Evolutionary conservation across 2,888 invertebrate genomes (phyloP).

Genomic region (Heliconius cydno): DNA sequence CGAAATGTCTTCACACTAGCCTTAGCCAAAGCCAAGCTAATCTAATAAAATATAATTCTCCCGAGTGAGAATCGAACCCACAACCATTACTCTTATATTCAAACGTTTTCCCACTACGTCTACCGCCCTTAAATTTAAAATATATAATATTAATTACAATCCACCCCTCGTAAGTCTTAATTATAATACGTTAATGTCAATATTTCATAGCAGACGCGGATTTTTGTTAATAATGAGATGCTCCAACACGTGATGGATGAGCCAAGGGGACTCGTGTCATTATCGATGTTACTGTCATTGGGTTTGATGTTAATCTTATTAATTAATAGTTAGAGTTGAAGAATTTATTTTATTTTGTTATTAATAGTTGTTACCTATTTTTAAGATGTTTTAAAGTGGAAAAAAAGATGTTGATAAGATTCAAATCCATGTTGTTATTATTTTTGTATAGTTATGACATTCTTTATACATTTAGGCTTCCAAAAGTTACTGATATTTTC

Average conservation of each 20-base stretch:
- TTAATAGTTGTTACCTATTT: neutral
- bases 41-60: neutral
- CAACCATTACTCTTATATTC: neutral
- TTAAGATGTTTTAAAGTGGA: no score
- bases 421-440: no score
- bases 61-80: neutral
- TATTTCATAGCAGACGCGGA: slow-evolving; percentile 15
- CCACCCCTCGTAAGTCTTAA: neutral
- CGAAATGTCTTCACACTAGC: no score
- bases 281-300: slow-evolving; percentile 5
- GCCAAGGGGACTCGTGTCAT: slow-evolving; percentile 7
- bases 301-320: neutral
- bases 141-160: neutral
- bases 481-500: neutral
- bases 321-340: neutral
- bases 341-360: neutral
- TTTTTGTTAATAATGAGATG: slow-evolving; percentile 29
- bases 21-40: neutral
- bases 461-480: no score
- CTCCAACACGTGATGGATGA: slow-evolving; percentile 29
- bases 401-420: no score
- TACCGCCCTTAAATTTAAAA: neutral
- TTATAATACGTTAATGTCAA: slow-evolving; percentile 6
- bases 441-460: no score
- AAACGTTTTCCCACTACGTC: neutral